Evolutionary conservation across 2,797 vertebrate species (phyloP), one percentile per base, ranked within the genome.

Genomic region (Enteromius treurensis): DNA sequence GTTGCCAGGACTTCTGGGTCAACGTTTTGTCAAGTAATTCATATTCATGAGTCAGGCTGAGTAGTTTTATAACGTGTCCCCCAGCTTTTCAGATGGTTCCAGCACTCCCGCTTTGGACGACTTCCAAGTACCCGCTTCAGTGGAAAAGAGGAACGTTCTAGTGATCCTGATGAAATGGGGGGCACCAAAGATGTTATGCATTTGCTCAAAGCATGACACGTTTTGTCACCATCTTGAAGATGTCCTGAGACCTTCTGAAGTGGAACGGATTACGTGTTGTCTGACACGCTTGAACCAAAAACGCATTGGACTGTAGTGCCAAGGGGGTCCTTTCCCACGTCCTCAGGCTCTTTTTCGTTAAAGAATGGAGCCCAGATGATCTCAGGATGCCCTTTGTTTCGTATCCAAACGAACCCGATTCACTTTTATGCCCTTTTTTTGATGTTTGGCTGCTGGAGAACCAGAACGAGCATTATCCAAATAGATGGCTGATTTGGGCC

Each of bases 371-470:
- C 67, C 84, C 77, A 81, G 17, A 65, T 45, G 13, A 45, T 29
- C 26, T n/a, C 49, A 29, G 67, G n/a, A 23, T 60, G 60, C 13
- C 75, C 49, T 74, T 80, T 62, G 73, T 78, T 75, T 69, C 17
- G 5, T 68, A 62, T 79, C 47, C 51, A 78, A 86, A 83, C 80
- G 81, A 80, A 62, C 58, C 69, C 58, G 47, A 32, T 74, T 49
- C 29, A 34, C 23, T 64, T 73, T 80, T 80, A 51, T 58, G 49
- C 6, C 11, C 6, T 53, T 47, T 49, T 49, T 76, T 67, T 14
- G 7, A 53, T 29, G 17, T 81, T 83, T 80, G 80, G 37, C 77
- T 79, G 40, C 60, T 71, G 10, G 15, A 58, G 37, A 71, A 58
- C 9, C 45, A 17, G 13, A 65, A 65, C 60, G 13, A 32, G 23